Evolutionary conservation across 2,797 vertebrate genomes (phyloP), one percentile per base, ranked within the genome.

Genomic region (Sebastolobus alascanus): DNA sequence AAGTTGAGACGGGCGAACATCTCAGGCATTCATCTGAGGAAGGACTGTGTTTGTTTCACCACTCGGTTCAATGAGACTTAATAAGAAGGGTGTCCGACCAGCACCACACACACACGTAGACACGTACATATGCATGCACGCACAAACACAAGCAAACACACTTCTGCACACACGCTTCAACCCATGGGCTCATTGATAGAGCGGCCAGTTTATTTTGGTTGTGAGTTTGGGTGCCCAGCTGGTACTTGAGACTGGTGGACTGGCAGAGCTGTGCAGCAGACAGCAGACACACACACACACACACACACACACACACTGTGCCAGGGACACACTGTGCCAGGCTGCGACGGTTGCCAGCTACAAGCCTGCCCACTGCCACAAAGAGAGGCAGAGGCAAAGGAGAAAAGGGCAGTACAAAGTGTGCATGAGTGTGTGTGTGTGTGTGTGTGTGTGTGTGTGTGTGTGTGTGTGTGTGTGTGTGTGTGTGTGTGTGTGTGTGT

Each of bases 171-270:
- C 79, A 52, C 84, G 37, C 77, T 54, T 61, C 73, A 74, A 76
- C 84, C 79, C 84, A 90, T 75, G 68, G 76, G 78, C 75, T 89
- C 83, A 86, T 73, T 85, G 89, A 89, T 75, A 80, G 82, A 56
- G 80, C 72, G 64, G 84, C 88, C 82, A 89, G 91, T 95, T 95
- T 94, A 94, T 94, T 93, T 95, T 94, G 88, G 91, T 92, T 88
- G 88, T 71, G 85, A 87, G 86, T 93, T 92, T 76, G 87, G 91
- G 86, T 91, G 91, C 92, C 94, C 94, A 96, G 94, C 93, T 95
- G 94, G 93, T 95, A 93, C 94, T 95, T 94, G 92, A 95, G 91
- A 93, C 93, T 87, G 87, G 91, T 93, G 92, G 83, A 92, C 90
- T 93, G 92, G 90, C 87, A 88, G 85, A 88, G 85, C 86, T 71